Conservation (phyloP, 64 coral and sea anemone species). For the Montipora cactus region DNA sequence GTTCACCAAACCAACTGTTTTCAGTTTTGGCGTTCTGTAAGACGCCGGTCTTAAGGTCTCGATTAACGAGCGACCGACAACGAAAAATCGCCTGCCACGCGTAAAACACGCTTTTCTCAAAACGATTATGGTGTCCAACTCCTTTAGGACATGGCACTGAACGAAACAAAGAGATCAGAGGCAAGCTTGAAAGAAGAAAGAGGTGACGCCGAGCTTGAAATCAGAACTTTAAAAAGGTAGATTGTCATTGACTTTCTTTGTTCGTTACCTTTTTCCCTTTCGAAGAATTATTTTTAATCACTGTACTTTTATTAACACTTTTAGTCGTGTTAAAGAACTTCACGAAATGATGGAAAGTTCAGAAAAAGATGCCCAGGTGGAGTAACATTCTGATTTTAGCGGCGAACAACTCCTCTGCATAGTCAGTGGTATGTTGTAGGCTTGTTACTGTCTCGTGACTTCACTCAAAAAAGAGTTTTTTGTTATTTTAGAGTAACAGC, state of each 20-base stretch:
- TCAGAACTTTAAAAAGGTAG: slow-evolving; percentile 41
- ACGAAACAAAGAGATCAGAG: slow-evolving; percentile 36
- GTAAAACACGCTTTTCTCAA: too few species aligned
- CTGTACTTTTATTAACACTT: background rate
- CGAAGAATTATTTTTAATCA: background rate
- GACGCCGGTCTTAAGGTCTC: too few species aligned
- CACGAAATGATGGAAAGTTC: slow-evolving; percentile 76
- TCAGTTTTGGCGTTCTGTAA: too few species aligned
- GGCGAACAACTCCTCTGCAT: too few species aligned
- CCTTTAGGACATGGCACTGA: slow-evolving; percentile 6
- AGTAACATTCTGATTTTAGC: too few species aligned
- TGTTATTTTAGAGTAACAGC: slow-evolving; percentile 60
- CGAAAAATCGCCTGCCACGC: too few species aligned
- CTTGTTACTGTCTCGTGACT: too few species aligned
- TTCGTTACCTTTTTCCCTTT: background rate
- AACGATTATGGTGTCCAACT: background rate
- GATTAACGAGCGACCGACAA: too few species aligned
- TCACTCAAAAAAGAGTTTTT: background rate
- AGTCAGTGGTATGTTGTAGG: too few species aligned
- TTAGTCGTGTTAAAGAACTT: slow-evolving; percentile 70
- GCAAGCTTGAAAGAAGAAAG: slow-evolving; percentile 44
- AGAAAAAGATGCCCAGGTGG: slow-evolving; percentile 66
- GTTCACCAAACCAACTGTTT: too few species aligned
- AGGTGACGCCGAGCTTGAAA: slow-evolving; percentile 26
- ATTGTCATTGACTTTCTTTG: background rate